Evolutionary conservation across 2,113 vertebrate genomes (phyloP), one percentile per base, ranked within the genome.

Genomic region (Limnothrissa miodon): DNA sequence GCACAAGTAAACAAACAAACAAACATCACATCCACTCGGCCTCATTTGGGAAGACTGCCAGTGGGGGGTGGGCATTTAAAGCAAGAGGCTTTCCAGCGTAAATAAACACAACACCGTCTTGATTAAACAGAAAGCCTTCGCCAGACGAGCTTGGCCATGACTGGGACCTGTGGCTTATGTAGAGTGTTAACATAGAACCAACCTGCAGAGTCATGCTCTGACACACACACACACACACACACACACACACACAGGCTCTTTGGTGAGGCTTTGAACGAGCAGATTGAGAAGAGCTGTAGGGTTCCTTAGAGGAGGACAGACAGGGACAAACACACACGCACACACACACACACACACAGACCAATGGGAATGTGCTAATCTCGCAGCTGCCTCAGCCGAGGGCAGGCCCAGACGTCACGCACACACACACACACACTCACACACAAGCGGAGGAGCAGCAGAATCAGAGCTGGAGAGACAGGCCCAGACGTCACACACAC

Each of bases 391-490:
- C 39, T 80, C 0, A 59, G 45, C 25, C 59, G 15, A 17, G 46
- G 42, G 42, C 42, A 2, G 42, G 42, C 42, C 33, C 42, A 80
- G 90, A 62, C 53, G 78, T 79, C 87, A 83, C 83, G 82, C 81
- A 82, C 85, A 25, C 81, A 81, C 85, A 25, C 46, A n/a, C n/a
- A n/a, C n/a, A n/a, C n/a, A n/a, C n/a, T n/a, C n/a, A n/a, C n/a
- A n/a, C n/a, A n/a, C n/a, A n/a, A n/a, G n/a, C 78, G 78, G 44
- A 8, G 21, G 19, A 17, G 3, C 36, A 1, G 7, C 4, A 85
- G 79, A 91, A 83, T 42, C 25, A 84, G 79, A 91, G 83, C 39
- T n/a, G 84, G 87, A 89, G 79, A 89, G 89, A 87, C 83, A 81
- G 83, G 79, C 79, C 62, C 39, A 81, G 70, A 83, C 5, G 6